Evolutionary conservation across 2,113 vertebrate genomes (phyloP).

Genomic region (Diadophis punctatus): DNA sequence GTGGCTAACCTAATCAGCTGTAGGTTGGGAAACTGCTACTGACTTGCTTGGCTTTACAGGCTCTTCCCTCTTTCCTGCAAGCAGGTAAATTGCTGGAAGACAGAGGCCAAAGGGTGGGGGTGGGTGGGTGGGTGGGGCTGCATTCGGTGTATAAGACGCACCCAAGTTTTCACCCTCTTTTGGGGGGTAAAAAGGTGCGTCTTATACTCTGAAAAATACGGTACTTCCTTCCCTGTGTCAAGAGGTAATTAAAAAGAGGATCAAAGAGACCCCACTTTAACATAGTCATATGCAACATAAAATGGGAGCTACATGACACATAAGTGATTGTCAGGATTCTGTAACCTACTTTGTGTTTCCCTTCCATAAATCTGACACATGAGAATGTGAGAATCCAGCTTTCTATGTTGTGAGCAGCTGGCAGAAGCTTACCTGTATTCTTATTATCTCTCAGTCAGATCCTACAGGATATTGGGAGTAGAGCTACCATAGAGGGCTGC

Average conservation of each 20-base stretch:
- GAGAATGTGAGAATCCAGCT: not conserved
- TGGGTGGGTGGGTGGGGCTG: too few species aligned
- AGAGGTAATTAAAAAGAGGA: not conserved
- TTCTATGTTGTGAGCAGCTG: not conserved
- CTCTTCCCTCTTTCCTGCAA: too few species aligned
- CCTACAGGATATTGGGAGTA: not conserved
- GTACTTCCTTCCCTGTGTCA: not conserved
- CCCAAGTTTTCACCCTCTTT: too few species aligned
- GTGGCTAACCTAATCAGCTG: too few species aligned
- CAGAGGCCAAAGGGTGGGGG: too few species aligned
- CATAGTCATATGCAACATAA: not conserved
- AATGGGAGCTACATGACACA: not conserved
- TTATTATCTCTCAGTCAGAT: not conserved
- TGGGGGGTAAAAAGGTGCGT: too few species aligned
- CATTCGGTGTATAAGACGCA: too few species aligned
- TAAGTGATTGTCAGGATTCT: not conserved
- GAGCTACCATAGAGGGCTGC: not conserved
- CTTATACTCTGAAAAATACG: too few species aligned
- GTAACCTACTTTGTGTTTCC: not conserved
- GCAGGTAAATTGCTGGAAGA: too few species aligned
- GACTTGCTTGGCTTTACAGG: too few species aligned
- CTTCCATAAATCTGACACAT: not conserved
- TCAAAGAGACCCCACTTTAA: not conserved
- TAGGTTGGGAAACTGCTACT: too few species aligned
- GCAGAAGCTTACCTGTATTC: not conserved